Evolutionary conservation across 2,888 invertebrate genomes (phyloP).

Genomic region (Ptychoptera contaminata): DNA sequence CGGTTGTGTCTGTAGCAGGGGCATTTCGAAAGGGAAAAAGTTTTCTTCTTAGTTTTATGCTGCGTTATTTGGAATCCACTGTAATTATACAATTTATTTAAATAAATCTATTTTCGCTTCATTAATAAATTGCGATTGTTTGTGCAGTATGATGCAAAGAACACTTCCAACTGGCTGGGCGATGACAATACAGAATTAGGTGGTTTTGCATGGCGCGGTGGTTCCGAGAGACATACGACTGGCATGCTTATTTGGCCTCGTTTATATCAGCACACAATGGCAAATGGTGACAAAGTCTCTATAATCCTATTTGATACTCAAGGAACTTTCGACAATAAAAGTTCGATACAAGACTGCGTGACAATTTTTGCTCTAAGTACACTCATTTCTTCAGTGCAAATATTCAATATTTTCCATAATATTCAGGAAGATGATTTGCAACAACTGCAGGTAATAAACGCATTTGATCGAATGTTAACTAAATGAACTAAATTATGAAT

Average conservation of each 20-base stretch:
- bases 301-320: slow-evolving; percentile 6
- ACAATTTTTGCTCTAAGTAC: slow-evolving; percentile 6
- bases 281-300: slow-evolving; percentile 5
- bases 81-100: neutral
- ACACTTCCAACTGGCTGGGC: neutral
- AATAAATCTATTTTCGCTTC: too few species aligned
- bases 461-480: neutral
- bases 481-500: neutral
- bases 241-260: slow-evolving; percentile 6
- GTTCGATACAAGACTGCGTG: slow-evolving; percentile 3
- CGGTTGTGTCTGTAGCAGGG: slow-evolving; percentile 5
- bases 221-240: slow-evolving; percentile 3
- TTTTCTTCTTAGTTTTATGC: slow-evolving; percentile 5
- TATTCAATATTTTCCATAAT: slow-evolving; percentile 3
- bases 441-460: slow-evolving; percentile 1
- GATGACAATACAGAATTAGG: neutral
- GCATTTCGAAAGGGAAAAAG: slow-evolving; percentile 5
- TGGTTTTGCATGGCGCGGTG: slow-evolving; percentile 7
- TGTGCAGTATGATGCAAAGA: neutral
- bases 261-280: slow-evolving; percentile 1
- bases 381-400: slow-evolving; percentile 4
- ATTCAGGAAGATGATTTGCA: slow-evolving; percentile 8
- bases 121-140: too few species aligned
- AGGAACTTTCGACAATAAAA: slow-evolving; percentile 6
- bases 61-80: slow-evolving; percentile 5